phyloP scores from a whole-genome alignment of 1,140 invertebrate genomes.

The Lerema accius region DNA sequence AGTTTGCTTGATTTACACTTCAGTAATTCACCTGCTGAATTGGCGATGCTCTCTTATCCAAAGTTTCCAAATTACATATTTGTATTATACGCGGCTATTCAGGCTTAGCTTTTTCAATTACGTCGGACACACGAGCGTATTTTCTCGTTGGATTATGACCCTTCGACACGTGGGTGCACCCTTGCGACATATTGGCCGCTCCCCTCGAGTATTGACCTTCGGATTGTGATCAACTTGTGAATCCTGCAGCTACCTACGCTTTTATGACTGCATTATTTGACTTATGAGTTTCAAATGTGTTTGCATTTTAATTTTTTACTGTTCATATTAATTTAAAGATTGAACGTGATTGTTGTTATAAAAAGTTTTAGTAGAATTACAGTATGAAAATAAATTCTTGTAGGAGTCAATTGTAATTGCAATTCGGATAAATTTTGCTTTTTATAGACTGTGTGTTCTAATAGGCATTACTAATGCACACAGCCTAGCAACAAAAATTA shows the following conservation, averaged over 20 bases:
- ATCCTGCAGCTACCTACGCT: slow-evolving; percentile 51
- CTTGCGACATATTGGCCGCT: slow-evolving; percentile 59
- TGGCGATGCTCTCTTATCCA: too few species aligned
- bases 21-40: too few species aligned
- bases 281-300: slow-evolving; percentile 14
- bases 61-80: slow-evolving; percentile 26
- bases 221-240: slow-evolving; percentile 69
- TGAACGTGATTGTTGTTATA: too few species aligned
- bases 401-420: too few species aligned
- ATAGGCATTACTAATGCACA: too few species aligned
- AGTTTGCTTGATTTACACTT: too few species aligned
- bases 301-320: neutral
- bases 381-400: too few species aligned
- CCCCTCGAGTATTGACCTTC: slow-evolving; percentile 65
- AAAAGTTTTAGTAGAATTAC: too few species aligned
- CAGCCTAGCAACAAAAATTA: too few species aligned
- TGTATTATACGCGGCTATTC: slow-evolving; percentile 16
- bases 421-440: too few species aligned
- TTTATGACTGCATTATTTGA: slow-evolving; percentile 14
- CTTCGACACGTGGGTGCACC: slow-evolving; percentile 68
- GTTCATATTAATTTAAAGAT: neutral
- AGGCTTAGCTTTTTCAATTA: slow-evolving; percentile 70
- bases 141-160: slow-evolving; percentile 66
- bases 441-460: too few species aligned
- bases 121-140: slow-evolving; percentile 61